Percentiles rank a stretch among this genome's conserved stretches.
These are phyloP conservation scores for Sebastes vulpes DNA, from an alignment of 2,797 vertebrate species.

Conservation along the genomic window DNA sequence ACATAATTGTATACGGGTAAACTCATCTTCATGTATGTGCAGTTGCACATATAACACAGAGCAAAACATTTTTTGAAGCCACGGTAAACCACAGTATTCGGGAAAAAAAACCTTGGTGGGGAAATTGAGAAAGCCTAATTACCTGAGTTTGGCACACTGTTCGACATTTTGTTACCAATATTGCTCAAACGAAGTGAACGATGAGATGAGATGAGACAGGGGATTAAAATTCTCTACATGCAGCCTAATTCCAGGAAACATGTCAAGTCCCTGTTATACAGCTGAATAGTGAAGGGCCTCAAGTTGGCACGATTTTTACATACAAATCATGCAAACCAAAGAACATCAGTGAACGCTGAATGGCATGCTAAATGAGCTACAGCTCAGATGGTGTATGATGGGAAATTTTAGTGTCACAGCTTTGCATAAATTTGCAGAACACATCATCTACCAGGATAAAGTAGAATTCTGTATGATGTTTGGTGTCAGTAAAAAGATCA, in stretches of 20 bases:
- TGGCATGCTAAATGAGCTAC: constrained; percentile 31
- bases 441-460: constrained; percentile 9
- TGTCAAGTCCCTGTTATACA: constrained; percentile 37
- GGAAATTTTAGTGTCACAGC: constrained; percentile 6
- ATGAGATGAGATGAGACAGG: constrained; percentile 36
- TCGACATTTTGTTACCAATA: constrained; percentile 37
- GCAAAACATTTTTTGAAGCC: too few relatives aligned
- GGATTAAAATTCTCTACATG: constrained; percentile 55
- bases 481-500: constrained; percentile 13
- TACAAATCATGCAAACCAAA: constrained; percentile 35
- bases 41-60: neutral
- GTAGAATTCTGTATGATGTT: constrained; percentile 11
- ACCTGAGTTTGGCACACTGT: constrained; percentile 37
- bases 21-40: constrained; percentile 9
- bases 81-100: neutral
- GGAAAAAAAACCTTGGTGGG: neutral
- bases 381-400: constrained; percentile 19
- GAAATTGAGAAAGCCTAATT: constrained; percentile 44
- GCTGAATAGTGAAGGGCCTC: constrained; percentile 19
- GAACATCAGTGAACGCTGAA: constrained; percentile 7
- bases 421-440: constrained; percentile 53
- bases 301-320: constrained; percentile 32
- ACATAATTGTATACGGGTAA: neutral
- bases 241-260: constrained; percentile 54
- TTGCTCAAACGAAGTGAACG: constrained; percentile 47